Base-by-base conservation (phyloP, 2,888 invertebrate species). In the Drosophila subsilvestris region DNA sequence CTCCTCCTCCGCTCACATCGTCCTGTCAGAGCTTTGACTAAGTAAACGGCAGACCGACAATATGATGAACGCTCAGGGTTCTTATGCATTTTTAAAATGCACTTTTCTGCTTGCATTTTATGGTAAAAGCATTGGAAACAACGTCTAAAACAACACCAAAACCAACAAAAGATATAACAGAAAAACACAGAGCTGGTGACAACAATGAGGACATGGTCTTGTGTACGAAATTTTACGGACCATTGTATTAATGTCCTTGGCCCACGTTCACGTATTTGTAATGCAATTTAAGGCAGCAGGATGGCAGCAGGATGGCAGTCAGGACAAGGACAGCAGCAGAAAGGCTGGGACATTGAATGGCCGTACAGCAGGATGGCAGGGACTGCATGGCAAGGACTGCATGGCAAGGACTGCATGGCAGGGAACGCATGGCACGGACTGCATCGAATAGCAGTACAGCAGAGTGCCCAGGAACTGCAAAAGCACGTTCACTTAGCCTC, bases 61-160 rank as follows among this genome's bases (percentile, higher is more conserved):
- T 69, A 74, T 79, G 63, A 78, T 57, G 63, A 76, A 70, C 60
- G 60, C 74, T 79, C 81, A 78, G 79, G 84, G 72, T 60, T 69
- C 76, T 72, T 76, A 82, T 83, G 80, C 78, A 83, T 83, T 85
- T 83, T 83, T 83, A 83, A 83, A 83, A 82, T 80, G 85, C 83
- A 85, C 85, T 85, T 79, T 84, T 74, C 80, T 70, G 54, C 79
- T 76, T 76, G 68, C 74, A 72, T 74, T 75, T 77, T 75, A 76
- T 63, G 77, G 80, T 74, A 70, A 80, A 74, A 79, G 82, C 85
- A 75, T 74, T 56, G 76, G 61, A 22, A 60, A 63, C 62, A 63
- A 59, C 61, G 63, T 42, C 58, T 42, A 32, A 22, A 17, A n/a
- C 42, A 54, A 37, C 37, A 37, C 14, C 14, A 14, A 7, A 37